Percentiles rank a stretch among this genome's conserved stretches.
phyloP scores from a whole-genome alignment of 1,140 invertebrate genomes.

The Pogonomyrmex californicus region DNA sequence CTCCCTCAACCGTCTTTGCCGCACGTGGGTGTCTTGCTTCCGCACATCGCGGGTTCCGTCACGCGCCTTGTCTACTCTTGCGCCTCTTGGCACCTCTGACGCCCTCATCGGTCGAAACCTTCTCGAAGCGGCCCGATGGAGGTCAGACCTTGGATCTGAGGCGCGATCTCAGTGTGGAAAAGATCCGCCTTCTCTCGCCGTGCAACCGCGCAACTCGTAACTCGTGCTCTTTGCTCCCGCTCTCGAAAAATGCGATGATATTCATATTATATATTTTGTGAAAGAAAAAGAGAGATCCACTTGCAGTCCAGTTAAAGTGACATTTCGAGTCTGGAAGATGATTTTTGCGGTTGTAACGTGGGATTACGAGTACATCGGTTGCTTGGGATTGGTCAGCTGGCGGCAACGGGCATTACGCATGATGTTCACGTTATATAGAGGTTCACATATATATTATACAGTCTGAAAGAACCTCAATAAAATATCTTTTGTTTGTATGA shows the following conservation, averaged over 20 bases:
- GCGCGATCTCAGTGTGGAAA: conserved; percentile 57
- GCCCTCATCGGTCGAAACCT: conserved; percentile 61
- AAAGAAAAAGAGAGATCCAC: background rate
- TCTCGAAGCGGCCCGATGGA: conserved; percentile 69
- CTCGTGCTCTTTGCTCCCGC: background rate
- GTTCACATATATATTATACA: background rate
- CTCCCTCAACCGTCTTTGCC: background rate
- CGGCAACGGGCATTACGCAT: background rate
- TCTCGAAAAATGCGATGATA: background rate
- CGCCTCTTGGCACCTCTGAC: conserved; percentile 31
- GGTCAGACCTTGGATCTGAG: conserved; percentile 73
- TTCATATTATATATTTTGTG: background rate
- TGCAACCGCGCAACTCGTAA: conserved; percentile 13
- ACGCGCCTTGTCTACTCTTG: conserved; percentile 4
- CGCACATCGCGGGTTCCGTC: conserved; percentile 23
- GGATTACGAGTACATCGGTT: background rate
- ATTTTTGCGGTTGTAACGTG: background rate
- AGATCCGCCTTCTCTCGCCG: conserved; percentile 62
- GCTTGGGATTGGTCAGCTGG: background rate
- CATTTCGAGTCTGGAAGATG: background rate
- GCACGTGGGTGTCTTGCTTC: background rate
- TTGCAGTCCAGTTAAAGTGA: background rate
- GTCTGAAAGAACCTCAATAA: background rate
- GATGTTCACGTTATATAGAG: background rate
- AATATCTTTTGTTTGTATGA: background rate